Conservation (phyloP, 2,888 invertebrate species). For the Acanthosoma haemorrhoidale region DNA sequence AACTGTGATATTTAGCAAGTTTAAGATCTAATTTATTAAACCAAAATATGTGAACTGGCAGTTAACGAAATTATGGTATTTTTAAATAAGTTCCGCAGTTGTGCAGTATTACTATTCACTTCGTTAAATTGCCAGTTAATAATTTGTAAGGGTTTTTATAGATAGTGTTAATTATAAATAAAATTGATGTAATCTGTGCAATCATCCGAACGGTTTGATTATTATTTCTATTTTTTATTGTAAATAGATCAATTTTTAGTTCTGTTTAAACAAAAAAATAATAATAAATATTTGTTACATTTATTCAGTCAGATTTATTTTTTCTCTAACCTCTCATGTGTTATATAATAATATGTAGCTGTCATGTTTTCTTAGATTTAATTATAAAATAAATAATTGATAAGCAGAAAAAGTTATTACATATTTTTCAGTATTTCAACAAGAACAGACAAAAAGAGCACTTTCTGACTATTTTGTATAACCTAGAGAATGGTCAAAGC, state of each 20-base stretch:
- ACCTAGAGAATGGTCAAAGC: too few relatives aligned
- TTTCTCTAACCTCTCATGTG: too few relatives aligned
- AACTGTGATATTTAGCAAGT: constrained; percentile 23
- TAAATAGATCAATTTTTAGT: constrained; percentile 21
- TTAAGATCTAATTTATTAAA: constrained; percentile 16
- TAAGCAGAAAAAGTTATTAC: too few relatives aligned
- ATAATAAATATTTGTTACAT: constrained; percentile 21
- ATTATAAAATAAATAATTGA: too few relatives aligned
- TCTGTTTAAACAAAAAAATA: constrained; percentile 12
- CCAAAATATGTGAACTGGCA: constrained; percentile 4
- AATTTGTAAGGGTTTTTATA: constrained; percentile 9
- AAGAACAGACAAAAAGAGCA: too few relatives aligned
- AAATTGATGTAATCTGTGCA: constrained; percentile 25
- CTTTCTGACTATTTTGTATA: too few relatives aligned
- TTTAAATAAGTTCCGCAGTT: background rate
- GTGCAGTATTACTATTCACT: background rate
- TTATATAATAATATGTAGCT: too few relatives aligned
- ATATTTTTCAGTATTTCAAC: too few relatives aligned
- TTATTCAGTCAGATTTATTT: too few relatives aligned
- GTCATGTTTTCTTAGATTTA: too few relatives aligned
- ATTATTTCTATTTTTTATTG: constrained; percentile 26
- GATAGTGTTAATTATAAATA: constrained; percentile 4
- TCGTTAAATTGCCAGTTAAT: background rate
- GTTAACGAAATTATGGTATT: background rate
- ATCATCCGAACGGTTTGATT: constrained; percentile 15